A percentile compares a stretch with the other conserved stretches of the same genome.
These are phyloP conservation scores for Calephelis virginiensis DNA, from an alignment of 1,140 invertebrate genomes.

Conservation along the genomic window DNA sequence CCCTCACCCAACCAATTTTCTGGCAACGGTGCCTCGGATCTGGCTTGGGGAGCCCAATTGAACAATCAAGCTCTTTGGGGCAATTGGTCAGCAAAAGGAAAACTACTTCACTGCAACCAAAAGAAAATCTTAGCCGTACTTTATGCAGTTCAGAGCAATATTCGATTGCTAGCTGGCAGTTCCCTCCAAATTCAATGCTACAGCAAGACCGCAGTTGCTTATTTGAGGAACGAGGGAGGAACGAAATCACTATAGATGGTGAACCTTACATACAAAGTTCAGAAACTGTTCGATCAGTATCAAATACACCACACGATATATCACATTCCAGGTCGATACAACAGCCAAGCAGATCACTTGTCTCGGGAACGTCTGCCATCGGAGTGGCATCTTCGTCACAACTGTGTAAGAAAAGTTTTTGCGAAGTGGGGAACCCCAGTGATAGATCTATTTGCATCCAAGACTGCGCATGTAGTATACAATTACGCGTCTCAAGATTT, in stretches of 20 bases:
- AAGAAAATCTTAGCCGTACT: conserved; percentile 44
- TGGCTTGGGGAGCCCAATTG: conserved; percentile 45
- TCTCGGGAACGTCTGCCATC: conserved; percentile 38
- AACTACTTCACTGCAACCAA: conserved; percentile 39
- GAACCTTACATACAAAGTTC: conserved; percentile 39
- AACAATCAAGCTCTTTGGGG: conserved; percentile 31
- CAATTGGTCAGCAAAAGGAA: conserved; percentile 33
- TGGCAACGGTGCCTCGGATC: conserved; percentile 45
- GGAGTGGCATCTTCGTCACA: conserved; percentile 52
- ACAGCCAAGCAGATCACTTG: conserved; percentile 46
- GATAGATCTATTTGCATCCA: no score
- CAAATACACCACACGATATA: conserved; percentile 37
- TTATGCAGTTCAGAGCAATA: conserved; percentile 33
- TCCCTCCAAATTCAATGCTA: conserved; percentile 47
- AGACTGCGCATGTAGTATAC: no score
- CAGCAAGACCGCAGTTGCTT: conserved; percentile 51
- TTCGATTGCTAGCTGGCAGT: conserved; percentile 13
- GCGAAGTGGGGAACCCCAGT: conserved; percentile 39
- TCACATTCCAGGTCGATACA: conserved; percentile 37
- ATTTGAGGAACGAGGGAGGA: conserved; percentile 51
- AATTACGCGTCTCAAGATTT: no score
- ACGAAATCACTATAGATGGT: conserved; percentile 38
- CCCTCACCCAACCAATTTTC: conserved; percentile 27
- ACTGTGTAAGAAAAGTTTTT: conserved; percentile 35
- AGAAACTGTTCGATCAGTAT: conserved; percentile 34